Evolutionary conservation across 2,797 vertebrate species (phyloP).

Genomic region (Bovichtus diacanthus): DNA sequence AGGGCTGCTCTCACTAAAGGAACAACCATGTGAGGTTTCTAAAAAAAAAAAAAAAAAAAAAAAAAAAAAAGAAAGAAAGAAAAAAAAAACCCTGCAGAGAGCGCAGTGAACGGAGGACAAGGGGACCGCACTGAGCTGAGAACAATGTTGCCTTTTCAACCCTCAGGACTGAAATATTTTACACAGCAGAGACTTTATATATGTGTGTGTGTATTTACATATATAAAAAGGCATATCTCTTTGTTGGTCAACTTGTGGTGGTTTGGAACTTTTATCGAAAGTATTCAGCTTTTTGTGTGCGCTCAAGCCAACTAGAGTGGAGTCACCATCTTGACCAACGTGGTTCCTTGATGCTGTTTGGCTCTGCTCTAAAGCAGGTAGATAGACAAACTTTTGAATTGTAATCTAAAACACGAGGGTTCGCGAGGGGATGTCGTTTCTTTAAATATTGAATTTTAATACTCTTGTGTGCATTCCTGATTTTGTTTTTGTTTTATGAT

Average conservation of each 20-base stretch:
- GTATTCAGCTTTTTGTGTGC: slow-evolving; percentile 89
- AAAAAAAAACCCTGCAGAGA: slow-evolving; percentile 64
- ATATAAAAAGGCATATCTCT: slow-evolving; percentile 91
- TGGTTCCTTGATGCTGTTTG: slow-evolving; percentile 81
- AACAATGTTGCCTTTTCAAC: slow-evolving; percentile 91
- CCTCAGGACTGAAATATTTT: slow-evolving; percentile 91
- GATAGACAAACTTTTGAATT: slow-evolving; percentile 86
- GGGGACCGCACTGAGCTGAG: slow-evolving; percentile 92
- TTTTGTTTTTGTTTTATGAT: slow-evolving; percentile 89
- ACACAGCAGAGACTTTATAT: slow-evolving; percentile 93
- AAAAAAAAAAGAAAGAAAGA: slow-evolving; percentile 79
- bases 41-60: too few relatives aligned
- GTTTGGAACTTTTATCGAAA: slow-evolving; percentile 92
- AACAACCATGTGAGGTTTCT: slow-evolving; percentile 88
- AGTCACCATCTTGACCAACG: slow-evolving; percentile 83
- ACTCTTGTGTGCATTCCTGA: slow-evolving; percentile 77
- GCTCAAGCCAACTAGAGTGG: slow-evolving; percentile 88
- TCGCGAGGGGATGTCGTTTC: slow-evolving; percentile 63
- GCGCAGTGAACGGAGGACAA: slow-evolving; percentile 87
- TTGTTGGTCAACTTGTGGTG: slow-evolving; percentile 91
- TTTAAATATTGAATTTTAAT: slow-evolving; percentile 81
- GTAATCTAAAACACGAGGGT: slow-evolving; percentile 82
- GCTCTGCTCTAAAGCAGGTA: slow-evolving; percentile 80
- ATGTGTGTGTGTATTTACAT: slow-evolving; percentile 77
- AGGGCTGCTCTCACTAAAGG: slow-evolving; percentile 77